Percentiles rank a stretch among this genome's conserved stretches.
Conservation (phyloP, 2,113 vertebrate species). For the Formicarius rufipectus region DNA sequence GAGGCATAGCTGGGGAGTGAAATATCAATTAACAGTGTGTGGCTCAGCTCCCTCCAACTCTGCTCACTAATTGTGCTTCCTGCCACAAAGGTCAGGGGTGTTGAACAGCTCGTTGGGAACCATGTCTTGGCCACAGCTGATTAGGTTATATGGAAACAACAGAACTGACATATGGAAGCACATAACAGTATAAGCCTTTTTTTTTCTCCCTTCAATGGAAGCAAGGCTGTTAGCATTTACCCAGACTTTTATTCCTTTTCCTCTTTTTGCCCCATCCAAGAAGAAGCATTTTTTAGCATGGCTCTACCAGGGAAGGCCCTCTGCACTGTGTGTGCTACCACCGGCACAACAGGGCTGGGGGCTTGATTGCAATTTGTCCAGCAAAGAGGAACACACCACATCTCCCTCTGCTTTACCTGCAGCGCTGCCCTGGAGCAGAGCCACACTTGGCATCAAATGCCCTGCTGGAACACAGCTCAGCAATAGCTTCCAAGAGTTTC, state of each 20-base stretch:
- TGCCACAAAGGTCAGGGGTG: neutral
- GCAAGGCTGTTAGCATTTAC: neutral
- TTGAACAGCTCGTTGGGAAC: neutral
- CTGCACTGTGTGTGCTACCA: neutral
- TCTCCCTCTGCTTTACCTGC: neutral
- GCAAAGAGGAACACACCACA: neutral
- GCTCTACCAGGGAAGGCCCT: neutral
- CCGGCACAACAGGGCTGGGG: neutral
- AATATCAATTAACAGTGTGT: neutral
- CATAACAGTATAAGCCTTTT: neutral
- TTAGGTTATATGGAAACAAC: neutral
- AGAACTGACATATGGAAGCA: neutral
- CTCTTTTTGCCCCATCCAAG: neutral
- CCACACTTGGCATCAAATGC: neutral
- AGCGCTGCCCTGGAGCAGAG: neutral
- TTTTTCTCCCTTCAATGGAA: neutral
- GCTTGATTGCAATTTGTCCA: neutral
- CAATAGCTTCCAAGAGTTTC: neutral
- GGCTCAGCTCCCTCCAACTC: neutral
- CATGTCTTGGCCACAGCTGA: neutral
- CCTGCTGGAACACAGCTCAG: neutral
- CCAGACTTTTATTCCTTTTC: neutral
- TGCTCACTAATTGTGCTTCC: conserved; percentile 10
- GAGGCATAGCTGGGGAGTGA: neutral
- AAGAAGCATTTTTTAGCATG: neutral